Percentiles rank a stretch among this genome's conserved stretches.
phyloP scores from a whole-genome alignment of 2,113 vertebrate species.

The Laticauda laticaudata region DNA sequence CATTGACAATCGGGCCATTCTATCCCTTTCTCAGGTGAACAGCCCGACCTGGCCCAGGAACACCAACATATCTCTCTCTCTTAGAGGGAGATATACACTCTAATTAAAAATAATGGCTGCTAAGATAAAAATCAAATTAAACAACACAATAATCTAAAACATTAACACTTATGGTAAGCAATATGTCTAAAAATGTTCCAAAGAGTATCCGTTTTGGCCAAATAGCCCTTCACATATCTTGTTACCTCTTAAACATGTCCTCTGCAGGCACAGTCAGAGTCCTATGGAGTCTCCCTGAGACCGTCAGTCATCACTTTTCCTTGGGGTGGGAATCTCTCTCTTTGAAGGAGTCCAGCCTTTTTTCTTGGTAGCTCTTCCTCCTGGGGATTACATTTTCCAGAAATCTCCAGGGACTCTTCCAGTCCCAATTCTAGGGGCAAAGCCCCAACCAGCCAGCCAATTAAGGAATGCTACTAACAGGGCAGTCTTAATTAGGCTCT shows the following conservation, averaged over 20 bases:
- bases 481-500: neutral
- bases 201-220: neutral
- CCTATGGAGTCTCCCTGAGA: neutral
- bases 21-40: neutral
- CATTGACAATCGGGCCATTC: neutral
- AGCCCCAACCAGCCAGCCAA: neutral
- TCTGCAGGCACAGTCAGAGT: neutral
- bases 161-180: neutral
- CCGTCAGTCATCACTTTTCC: accelerated
- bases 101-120: neutral
- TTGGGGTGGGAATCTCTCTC: neutral
- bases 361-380: neutral
- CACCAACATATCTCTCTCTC: neutral
- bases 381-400: neutral
- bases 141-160: neutral
- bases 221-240: neutral
- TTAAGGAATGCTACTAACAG: neutral
- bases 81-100: neutral
- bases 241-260: neutral
- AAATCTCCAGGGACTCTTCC: neutral
- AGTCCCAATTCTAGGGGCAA: neutral
- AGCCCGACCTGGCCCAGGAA: neutral
- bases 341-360: neutral
- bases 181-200: neutral
- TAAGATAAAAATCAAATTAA: neutral